Percentiles rank a stretch among this genome's conserved stretches.
Conservation (phyloP, 1,140 invertebrate species). For the Harpegnathos saltator region DNA sequence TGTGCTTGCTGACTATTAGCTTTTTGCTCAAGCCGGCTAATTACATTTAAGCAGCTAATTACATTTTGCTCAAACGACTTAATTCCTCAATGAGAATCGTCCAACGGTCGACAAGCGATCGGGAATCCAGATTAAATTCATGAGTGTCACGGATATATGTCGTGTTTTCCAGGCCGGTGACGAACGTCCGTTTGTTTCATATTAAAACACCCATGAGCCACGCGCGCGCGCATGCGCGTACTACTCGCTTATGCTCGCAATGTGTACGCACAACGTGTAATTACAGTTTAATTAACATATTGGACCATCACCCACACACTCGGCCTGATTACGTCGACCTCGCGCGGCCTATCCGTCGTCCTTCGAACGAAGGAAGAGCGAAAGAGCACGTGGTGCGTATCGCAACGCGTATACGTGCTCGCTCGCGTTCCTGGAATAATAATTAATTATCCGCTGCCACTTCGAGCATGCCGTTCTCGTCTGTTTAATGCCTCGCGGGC, state of each 20-base stretch:
- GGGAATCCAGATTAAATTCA: too few species aligned
- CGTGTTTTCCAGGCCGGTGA: not conserved
- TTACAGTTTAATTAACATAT: constrained; percentile 49
- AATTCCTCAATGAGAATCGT: too few species aligned
- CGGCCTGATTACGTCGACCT: constrained; percentile 2
- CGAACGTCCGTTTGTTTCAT: not conserved
- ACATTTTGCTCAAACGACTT: too few species aligned
- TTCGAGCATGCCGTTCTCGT: not conserved
- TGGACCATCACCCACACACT: not conserved
- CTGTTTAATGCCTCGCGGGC: constrained; percentile 24
- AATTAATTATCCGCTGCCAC: constrained; percentile 33
- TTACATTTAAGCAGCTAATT: too few species aligned
- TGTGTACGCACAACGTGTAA: constrained; percentile 16
- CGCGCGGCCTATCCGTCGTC: constrained; percentile 25
- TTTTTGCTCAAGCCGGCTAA: too few species aligned
- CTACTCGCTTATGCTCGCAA: not conserved
- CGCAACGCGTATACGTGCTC: too few species aligned
- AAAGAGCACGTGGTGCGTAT: not conserved
- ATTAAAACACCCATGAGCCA: not conserved
- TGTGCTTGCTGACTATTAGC: too few species aligned
- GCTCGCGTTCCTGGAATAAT: constrained; percentile 35
- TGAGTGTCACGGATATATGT: too few species aligned
- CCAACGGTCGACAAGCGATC: too few species aligned
- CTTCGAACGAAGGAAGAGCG: constrained; percentile 12
- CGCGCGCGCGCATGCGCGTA: too few species aligned